A percentile compares a stretch with the other conserved stretches of the same genome.
phyloP scores from a whole-genome alignment of 2,888 invertebrate genomes.

The Pristionchus japonicus region DNA sequence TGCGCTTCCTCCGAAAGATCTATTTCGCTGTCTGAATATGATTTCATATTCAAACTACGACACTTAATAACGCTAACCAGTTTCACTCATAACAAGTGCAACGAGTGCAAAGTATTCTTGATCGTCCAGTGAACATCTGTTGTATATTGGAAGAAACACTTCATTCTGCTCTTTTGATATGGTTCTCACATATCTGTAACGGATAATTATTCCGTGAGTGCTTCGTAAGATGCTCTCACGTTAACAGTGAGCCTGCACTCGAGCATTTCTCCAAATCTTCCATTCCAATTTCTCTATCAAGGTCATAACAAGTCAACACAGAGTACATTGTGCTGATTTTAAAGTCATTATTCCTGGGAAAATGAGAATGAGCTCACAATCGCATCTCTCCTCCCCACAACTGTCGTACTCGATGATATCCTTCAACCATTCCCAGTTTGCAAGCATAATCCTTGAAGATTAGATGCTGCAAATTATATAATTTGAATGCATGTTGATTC shows the following conservation, averaged over 20 bases:
- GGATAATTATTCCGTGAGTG: too few species aligned
- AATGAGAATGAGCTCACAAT: not conserved
- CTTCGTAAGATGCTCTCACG: not conserved
- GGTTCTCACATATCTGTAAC: not conserved
- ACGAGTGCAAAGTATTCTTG: not conserved
- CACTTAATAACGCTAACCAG: not conserved
- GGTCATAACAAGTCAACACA: not conserved
- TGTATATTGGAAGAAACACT: slow-evolving; percentile 13
- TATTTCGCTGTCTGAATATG: not conserved
- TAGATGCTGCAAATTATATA: not conserved
- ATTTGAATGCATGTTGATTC: too few species aligned
- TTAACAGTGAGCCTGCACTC: not conserved
- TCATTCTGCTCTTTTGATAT: not conserved
- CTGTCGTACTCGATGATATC: not conserved
- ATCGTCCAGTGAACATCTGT: not conserved
- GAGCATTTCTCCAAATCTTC: not conserved
- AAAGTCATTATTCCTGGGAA: not conserved
- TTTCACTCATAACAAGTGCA: not conserved
- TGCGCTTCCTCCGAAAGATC: not conserved
- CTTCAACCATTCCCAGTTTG: not conserved
- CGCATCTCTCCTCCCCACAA: not conserved
- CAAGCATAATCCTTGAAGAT: not conserved
- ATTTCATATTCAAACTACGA: not conserved
- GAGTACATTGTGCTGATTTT: slow-evolving; percentile 23
- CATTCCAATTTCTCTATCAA: not conserved